Evolutionary conservation across 1,140 invertebrate species (phyloP).

Genomic region (Thaumatotibia leucotreta): DNA sequence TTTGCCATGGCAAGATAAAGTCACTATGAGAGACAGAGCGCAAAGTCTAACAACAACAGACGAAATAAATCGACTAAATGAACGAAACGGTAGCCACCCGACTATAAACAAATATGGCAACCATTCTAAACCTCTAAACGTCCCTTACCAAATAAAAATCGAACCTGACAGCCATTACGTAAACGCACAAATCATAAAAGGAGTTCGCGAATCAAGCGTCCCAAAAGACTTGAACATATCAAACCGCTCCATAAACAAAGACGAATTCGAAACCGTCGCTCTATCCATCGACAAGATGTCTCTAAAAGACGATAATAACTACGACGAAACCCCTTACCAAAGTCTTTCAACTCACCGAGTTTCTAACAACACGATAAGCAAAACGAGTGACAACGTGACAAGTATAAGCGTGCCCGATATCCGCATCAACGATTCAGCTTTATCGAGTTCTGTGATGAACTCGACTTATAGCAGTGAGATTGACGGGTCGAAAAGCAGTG

Average conservation of each 20-base stretch:
- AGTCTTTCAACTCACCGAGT: constrained; percentile 59
- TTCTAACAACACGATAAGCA: constrained; percentile 49
- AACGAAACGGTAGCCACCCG: constrained; percentile 61
- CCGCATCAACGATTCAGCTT: constrained; percentile 39
- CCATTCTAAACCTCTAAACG: constrained; percentile 26
- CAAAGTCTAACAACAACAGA: constrained; percentile 83
- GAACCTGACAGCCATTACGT: constrained; percentile 62
- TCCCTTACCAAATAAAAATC: constrained; percentile 26
- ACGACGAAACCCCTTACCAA: constrained; percentile 65
- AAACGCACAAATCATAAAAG: constrained; percentile 69
- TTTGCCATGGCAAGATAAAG: constrained; percentile 77
- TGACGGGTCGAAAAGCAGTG: constrained; percentile 29
- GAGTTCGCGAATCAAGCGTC: constrained; percentile 52
- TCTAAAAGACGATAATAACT: constrained; percentile 48
- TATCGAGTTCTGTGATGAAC: constrained; percentile 51
- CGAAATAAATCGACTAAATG: constrained; percentile 74
- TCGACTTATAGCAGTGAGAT: constrained; percentile 50
- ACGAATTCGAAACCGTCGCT: constrained; percentile 38
- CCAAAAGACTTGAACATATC: constrained; percentile 49
- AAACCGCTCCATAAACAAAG: constrained; percentile 37
- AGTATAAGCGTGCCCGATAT: constrained; percentile 58
- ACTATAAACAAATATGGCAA: constrained; percentile 49
- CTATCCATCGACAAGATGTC: constrained; percentile 43
- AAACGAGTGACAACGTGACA: constrained; percentile 63
- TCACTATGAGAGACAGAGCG: constrained; percentile 77